These are phyloP conservation scores for Gastracanthus pulcherrimus DNA, from an alignment of 2,888 invertebrate genomes.

Conservation along the genomic window DNA sequence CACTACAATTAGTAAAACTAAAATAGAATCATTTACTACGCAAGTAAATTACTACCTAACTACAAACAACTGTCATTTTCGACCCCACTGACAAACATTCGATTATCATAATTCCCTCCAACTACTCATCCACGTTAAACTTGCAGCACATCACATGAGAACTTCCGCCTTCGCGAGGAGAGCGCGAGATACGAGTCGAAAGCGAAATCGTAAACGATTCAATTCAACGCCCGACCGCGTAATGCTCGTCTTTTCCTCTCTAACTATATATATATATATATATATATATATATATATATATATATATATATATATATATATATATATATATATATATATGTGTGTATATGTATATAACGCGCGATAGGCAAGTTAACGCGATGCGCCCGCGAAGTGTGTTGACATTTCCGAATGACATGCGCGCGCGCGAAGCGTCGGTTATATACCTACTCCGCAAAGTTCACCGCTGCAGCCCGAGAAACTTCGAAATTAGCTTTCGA, in stretches of 20 bases:
- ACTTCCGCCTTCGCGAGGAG: not conserved
- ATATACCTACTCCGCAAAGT: not conserved
- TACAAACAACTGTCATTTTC: no score
- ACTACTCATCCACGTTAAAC: not conserved
- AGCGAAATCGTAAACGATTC: constrained; percentile 10
- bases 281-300: no score
- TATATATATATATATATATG: no score
- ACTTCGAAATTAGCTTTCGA: constrained; percentile 37
- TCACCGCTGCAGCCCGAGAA: not conserved
- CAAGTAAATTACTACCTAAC: no score
- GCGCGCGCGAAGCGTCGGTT: constrained; percentile 9
- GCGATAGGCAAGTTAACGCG: constrained; percentile 19
- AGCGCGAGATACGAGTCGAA: not conserved
- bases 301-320: no score
- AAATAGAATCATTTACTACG: no score
- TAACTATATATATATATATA: no score
- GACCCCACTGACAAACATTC: not conserved
- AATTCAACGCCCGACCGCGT: not conserved
- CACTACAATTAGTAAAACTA: no score
- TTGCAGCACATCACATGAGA: not conserved
- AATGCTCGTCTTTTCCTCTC: not conserved
- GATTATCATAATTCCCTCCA: not conserved
- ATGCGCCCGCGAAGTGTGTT: constrained; percentile 4
- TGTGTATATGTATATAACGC: no score
- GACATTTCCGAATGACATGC: constrained; percentile 12